Base-by-base conservation (phyloP, 2,113 vertebrate genomes). In the Osmerus mordax region DNA sequence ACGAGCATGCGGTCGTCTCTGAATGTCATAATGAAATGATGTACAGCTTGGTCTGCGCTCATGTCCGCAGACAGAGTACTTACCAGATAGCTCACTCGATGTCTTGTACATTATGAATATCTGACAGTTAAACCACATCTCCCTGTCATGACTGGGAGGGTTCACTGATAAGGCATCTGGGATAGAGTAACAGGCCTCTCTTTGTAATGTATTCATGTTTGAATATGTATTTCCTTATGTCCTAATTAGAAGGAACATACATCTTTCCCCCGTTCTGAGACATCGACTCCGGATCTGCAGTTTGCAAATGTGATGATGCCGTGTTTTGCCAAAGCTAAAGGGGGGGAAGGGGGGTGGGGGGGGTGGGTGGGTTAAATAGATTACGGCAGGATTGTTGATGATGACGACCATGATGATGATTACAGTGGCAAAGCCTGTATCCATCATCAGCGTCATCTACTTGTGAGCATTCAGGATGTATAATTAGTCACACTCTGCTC, bases 401-500 rank as follows among this genome's bases (percentile, higher is more conserved):
- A 83, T 82, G 75, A 73, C 64, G 84, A 78, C 72, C 81, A 80
- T 88, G 80, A 86, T 87, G 81, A 84, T 85, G 79, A 84, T 87
- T 79, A 83, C 65, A 82, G 56, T 73, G 6, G 76, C 65, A 71
- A 55, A 79, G 28, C 70, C 32, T 54, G 36, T 77, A 84, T 87
- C 74, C 79, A 87, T 86, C 74, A 83, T 75, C 1, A 0, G 74
- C 75, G 61, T 84, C 77, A 69, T 81, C 58, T 73, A 28, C 72
- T 80, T 65, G 41, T 70, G 21, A 2, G 41, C 7, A n/a, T 9
- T 47, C 41, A 47, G 41, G 41, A 47, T 47, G 41, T 65, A 66
- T 59, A 74, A 78, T 86, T 81, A 69, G 65, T 83, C 66, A 76
- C 70, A 72, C 55, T 72, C 68, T 28, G 56, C 15, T 54, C 77